Base-by-base conservation (phyloP, 2,113 vertebrate species). In the Archilochus colubris region DNA sequence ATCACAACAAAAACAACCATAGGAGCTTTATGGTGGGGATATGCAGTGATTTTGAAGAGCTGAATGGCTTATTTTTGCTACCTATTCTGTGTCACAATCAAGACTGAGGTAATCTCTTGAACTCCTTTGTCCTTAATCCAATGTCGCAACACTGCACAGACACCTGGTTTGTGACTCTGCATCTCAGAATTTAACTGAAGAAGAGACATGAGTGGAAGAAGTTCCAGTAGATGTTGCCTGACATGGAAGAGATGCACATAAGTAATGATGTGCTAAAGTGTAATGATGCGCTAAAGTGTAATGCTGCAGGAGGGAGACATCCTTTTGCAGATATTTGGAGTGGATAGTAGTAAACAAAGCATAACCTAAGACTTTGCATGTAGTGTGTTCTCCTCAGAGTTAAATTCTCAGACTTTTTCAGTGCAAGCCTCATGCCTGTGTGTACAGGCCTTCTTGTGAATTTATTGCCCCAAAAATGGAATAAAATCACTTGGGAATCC, bases 1-100 rank as follows among this genome's bases (percentile, higher is more conserved):
- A 9, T 0, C 50, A 22, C 23, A 53, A 53, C 1, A 40, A 40
- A 40, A 40, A 40, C 40, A 40, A 15, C 7, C 12, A 2, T 23
- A 58, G 43, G 23, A 85, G 3, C 36, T 70, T 33, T 62, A 16
- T 11, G 10, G 7, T 31, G 9, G 6, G 23, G 17, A 20, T 61
- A 22, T 3, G 0, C 69, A 51, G 7, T 64, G 4, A 55, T 48
- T 57, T 61, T 48, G 22, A 61, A 48, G 14, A 12, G 14, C 27
- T 61, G 40, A 21, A 2, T 53, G 74, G 15, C 28, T 86, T 55
- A 16, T 69, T 66, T 74, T 38, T 46, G 14, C 73, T 55, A 53
- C 3, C 14, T 51, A 6, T 7, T 85, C 12, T 55, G 33, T 77
- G 21, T 73, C 73, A 53, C 22, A 22, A 21, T 66, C n/a, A 23